Evolutionary conservation across 2,113 vertebrate genomes (phyloP), one percentile per base, ranked within the genome.

Genomic region (Bos javanicus): DNA sequence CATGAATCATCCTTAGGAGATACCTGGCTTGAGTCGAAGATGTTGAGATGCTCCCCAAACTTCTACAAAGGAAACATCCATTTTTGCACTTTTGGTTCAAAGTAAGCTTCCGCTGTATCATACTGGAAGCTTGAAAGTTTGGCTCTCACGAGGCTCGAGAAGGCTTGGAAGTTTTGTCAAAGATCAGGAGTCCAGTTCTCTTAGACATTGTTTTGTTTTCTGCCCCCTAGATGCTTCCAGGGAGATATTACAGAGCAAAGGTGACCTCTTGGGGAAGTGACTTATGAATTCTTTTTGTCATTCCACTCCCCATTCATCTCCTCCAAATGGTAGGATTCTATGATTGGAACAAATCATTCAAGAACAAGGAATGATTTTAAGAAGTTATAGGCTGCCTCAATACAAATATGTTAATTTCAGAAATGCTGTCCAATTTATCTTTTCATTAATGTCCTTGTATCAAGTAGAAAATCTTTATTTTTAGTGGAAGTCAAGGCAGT

Each of bases 391-490:
- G 95, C 91, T 94, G 28, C 95, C 96, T 98, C 92, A 97, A 36
- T 97, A 93, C 90, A 98, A 97, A 98, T 97, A 92, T 98, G 98
- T 98, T 96, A 98, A 96, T 95, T 97, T 98, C 90, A 96, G 97
- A 96, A 98, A 96, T 83, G 92, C 87, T 97, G 39, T 97, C 94
- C 94, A 94, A 98, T 98, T 98, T 98, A 97, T 98, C 98, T 98
- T 98, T 98, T 98, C 95, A 98, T 98, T 98, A 97, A 98, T 98
- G 97, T 96, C 98, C 97, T 98, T 96, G 94, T 98, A 98, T 98
- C 98, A 98, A 96, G 98, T 98, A 97, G 94, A 94, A 76, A 97
- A 91, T 43, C 36, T 98, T 97, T 97, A 46, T 98, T 98, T 82
- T 96, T 83, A 83, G 30, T 43, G 10, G 28, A 84, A 81, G 64